Percentiles rank a stretch among this genome's conserved stretches.
phyloP scores from a whole-genome alignment of 2,888 invertebrate genomes.

The Sisyra nigra region DNA sequence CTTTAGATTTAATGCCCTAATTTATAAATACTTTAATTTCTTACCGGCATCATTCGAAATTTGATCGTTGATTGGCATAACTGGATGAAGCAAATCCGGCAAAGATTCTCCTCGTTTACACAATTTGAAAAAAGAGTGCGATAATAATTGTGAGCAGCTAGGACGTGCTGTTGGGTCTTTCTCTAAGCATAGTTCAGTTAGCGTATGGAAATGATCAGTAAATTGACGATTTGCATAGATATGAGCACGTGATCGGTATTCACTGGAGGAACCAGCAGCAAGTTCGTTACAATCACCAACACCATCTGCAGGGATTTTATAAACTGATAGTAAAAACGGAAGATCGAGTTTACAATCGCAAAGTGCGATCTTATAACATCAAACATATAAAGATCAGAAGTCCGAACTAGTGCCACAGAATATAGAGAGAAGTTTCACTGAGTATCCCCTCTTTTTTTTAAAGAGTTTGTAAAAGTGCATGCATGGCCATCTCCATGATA shows the following conservation, averaged over 20 bases:
- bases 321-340: too few species aligned
- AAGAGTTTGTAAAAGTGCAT: too few species aligned
- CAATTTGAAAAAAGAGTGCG: slow-evolving; percentile 65
- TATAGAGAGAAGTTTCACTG: too few species aligned
- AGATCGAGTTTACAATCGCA: too few species aligned
- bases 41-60: slow-evolving; percentile 34
- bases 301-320: slow-evolving; percentile 25
- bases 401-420: too few species aligned
- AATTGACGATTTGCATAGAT: slow-evolving; percentile 45
- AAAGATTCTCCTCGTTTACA: slow-evolving; percentile 41
- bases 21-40: slow-evolving; percentile 13
- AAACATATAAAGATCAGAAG: too few species aligned
- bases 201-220: slow-evolving; percentile 59
- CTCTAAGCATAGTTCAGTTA: slow-evolving; percentile 56
- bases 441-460: too few species aligned
- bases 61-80: slow-evolving; percentile 46
- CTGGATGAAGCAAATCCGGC: slow-evolving; percentile 47
- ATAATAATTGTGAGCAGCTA: slow-evolving; percentile 47
- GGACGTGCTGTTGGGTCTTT: slow-evolving; percentile 54
- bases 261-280: slow-evolving; percentile 8
- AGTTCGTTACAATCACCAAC: slow-evolving; percentile 14
- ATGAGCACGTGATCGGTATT: slow-evolving; percentile 15
- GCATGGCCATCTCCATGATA: too few species aligned
- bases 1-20: not conserved
- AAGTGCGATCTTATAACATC: too few species aligned